phyloP scores from a whole-genome alignment of 2,797 vertebrate genomes.

The Lacerta viridis region DNA sequence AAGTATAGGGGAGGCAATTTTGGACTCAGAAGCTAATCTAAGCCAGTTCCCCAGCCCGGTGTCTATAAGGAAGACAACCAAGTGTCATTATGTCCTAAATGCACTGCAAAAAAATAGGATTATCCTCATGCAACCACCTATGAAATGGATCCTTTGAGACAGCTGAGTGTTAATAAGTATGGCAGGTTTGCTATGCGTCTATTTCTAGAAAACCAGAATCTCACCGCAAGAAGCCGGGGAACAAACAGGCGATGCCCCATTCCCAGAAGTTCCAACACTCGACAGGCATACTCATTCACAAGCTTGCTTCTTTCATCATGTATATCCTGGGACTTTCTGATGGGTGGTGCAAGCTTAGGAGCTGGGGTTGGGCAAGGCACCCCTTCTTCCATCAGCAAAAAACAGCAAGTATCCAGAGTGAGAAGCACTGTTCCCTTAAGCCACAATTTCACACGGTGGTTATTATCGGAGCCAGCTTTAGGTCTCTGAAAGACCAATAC shows the following conservation, averaged over 20 bases:
- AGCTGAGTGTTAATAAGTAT: constrained; percentile 41
- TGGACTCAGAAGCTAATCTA: constrained; percentile 36
- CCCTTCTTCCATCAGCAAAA: constrained; percentile 90
- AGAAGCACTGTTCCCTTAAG: constrained; percentile 71
- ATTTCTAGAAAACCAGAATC: constrained; percentile 76
- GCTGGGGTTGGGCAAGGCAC: constrained; percentile 85
- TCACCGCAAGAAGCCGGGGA: constrained; percentile 97
- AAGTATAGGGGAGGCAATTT: constrained; percentile 73
- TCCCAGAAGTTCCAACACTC: constrained; percentile 94
- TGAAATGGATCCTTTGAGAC: constrained; percentile 24
- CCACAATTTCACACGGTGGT: constrained; percentile 65
- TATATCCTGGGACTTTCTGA: constrained; percentile 90
- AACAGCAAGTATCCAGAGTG: constrained; percentile 85
- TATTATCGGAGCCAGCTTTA: constrained; percentile 68
- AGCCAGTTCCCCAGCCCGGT: constrained; percentile 3
- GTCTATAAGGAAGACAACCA: constrained; percentile 13
- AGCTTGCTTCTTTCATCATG: constrained; percentile 85
- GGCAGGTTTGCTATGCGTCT: constrained; percentile 59
- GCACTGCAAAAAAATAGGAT: constrained; percentile 48
- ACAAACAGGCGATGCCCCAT: constrained; percentile 99
- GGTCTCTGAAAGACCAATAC: constrained; percentile 46
- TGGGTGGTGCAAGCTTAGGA: constrained; percentile 87
- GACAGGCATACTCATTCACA: constrained; percentile 91
- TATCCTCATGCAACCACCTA: constrained; percentile 40
- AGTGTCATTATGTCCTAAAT: constrained; percentile 38